phyloP scores from a whole-genome alignment of 1,140 invertebrate species.

The Zaprionus tsacasi region DNA sequence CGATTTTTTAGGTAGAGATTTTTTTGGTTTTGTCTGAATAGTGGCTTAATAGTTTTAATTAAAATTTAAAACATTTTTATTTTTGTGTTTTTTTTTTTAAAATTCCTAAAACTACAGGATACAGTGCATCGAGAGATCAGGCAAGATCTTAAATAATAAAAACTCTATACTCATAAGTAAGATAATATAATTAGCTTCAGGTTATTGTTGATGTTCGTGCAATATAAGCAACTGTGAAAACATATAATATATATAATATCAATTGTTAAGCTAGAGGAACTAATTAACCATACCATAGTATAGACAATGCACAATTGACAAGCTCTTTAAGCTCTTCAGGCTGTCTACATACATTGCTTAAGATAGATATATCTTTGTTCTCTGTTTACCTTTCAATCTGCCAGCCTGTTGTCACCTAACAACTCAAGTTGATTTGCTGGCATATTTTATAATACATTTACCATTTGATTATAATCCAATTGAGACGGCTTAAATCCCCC shows the following conservation, averaged over 20 bases:
- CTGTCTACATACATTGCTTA: background rate
- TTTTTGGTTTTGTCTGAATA: too few relatives aligned
- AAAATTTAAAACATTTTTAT: too few relatives aligned
- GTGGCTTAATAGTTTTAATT: too few relatives aligned
- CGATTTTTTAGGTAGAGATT: too few relatives aligned
- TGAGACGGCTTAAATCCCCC: background rate
- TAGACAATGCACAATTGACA: background rate
- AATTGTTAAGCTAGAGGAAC: background rate
- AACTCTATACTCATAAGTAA: too few relatives aligned
- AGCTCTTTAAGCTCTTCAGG: background rate
- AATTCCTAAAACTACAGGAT: too few relatives aligned
- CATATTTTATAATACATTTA: constrained; percentile 1
- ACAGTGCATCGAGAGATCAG: too few relatives aligned
- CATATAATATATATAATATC: background rate
- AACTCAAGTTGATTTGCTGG: background rate
- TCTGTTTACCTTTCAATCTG: background rate
- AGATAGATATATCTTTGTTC: background rate
- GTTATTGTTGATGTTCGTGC: too few relatives aligned
- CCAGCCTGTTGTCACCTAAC: background rate
- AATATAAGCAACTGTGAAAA: too few relatives aligned
- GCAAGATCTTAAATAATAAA: too few relatives aligned
- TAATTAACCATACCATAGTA: background rate
- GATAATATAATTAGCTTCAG: too few relatives aligned
- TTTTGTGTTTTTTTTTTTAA: too few relatives aligned
- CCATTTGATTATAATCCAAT: constrained; percentile 6